A percentile compares a stretch with the other conserved stretches of the same genome.
These are phyloP conservation scores for Tetraodon nigroviridis DNA, from an alignment of 2,113 vertebrate genomes.

Conservation along the genomic window DNA sequence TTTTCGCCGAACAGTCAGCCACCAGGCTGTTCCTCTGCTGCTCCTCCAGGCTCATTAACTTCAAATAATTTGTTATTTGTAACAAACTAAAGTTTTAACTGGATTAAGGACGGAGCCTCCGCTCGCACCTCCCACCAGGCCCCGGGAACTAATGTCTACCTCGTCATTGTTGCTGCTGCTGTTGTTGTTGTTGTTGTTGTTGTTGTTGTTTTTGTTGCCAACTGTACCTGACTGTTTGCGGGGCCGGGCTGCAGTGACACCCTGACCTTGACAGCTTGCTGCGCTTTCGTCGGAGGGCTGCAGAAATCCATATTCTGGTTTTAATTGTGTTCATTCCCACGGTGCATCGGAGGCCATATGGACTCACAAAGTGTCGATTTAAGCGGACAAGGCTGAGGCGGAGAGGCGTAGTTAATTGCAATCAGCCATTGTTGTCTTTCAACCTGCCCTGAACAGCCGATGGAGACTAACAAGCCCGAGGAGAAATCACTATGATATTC, in stretches of 20 bases:
- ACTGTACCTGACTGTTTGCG: conserved; percentile 16
- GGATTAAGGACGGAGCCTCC: too few species aligned
- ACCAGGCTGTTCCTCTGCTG: too few species aligned
- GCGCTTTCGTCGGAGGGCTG: conserved; percentile 62
- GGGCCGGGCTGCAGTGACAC: conserved; percentile 61
- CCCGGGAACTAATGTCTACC: too few species aligned
- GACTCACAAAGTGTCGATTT: conserved; percentile 73
- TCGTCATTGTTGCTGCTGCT: too few species aligned
- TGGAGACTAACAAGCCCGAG: conserved; percentile 60
- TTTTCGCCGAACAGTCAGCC: too few species aligned
- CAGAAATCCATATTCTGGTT: conserved; percentile 76
- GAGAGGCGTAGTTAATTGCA: conserved; percentile 75
- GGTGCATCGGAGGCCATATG: conserved; percentile 71
- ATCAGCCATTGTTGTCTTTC: conserved; percentile 77
- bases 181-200: too few species aligned
- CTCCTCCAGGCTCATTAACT: too few species aligned
- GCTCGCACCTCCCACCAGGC: too few species aligned
- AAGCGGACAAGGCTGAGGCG: conserved; percentile 66
- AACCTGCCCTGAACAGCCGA: conserved; percentile 57
- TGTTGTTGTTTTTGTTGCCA: too few species aligned
- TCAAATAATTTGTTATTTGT: too few species aligned
- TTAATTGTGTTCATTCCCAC: conserved; percentile 79
- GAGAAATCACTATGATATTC: conserved; percentile 48
- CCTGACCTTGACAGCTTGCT: conserved; percentile 76
- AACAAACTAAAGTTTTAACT: too few species aligned